Conservation (phyloP, 2,797 vertebrate species). For the Sarcophilus harrisii region DNA sequence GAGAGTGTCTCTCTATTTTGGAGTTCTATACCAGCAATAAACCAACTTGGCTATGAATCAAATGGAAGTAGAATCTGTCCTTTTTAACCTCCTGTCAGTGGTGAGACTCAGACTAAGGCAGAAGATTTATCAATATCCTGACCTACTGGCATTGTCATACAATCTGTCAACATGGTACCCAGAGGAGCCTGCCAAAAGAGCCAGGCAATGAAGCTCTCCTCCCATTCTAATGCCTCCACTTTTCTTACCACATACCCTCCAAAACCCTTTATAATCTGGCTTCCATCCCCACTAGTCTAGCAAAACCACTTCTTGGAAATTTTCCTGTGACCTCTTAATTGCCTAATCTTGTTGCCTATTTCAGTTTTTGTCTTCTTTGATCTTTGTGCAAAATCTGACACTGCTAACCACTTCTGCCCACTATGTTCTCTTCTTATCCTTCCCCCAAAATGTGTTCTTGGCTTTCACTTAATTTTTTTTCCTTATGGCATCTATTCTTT, state of each 20-base stretch:
- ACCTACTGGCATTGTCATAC: neutral
- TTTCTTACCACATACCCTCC: neutral
- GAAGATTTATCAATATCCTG: neutral
- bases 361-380: neutral
- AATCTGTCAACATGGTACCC: neutral
- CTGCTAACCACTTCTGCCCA: neutral
- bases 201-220: neutral
- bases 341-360: neutral
- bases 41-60: neutral
- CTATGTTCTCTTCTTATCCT: neutral
- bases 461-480: neutral
- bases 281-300: neutral
- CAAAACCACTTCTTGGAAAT: neutral
- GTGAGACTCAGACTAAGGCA: neutral
- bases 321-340: neutral
- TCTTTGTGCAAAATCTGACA: neutral
- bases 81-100: neutral
- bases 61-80: neutral
- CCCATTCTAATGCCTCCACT: neutral
- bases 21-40: neutral
- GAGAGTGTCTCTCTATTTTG: neutral
- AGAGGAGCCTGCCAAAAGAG: neutral
- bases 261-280: neutral
- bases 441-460: neutral
- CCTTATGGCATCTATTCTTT: neutral